These are phyloP conservation scores for Uropetala carovei DNA, from an alignment of 2,888 invertebrate species.

Conservation along the genomic window DNA sequence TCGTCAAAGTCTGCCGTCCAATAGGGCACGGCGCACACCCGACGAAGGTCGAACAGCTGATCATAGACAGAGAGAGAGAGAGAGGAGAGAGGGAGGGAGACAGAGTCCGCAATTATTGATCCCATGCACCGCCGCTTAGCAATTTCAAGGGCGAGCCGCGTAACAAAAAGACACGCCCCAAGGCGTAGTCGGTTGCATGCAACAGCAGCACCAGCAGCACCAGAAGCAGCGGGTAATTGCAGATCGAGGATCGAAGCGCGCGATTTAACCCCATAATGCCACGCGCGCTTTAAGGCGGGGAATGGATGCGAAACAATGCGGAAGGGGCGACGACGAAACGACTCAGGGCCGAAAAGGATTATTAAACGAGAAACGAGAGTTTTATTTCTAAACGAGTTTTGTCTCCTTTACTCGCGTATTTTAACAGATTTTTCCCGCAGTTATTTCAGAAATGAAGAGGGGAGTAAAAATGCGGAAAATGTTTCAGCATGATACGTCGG, in stretches of 20 bases:
- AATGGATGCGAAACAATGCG: background rate
- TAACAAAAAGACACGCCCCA: conserved; percentile 10
- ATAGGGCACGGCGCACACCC: background rate
- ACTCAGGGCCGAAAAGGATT: too few species aligned
- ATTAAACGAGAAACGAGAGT: too few species aligned
- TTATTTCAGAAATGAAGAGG: too few species aligned
- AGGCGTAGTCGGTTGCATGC: background rate
- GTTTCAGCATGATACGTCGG: too few species aligned
- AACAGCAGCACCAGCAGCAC: too few species aligned
- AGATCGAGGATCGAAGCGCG: background rate
- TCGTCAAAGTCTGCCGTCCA: background rate
- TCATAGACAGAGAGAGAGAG: background rate
- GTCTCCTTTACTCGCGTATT: too few species aligned
- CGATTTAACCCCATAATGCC: background rate
- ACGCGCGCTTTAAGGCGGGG: background rate
- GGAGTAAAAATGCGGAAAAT: too few species aligned
- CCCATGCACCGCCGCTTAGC: background rate
- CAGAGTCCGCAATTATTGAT: conserved; percentile 17
- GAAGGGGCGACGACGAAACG: background rate
- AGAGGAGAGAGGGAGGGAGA: background rate
- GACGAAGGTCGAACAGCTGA: conserved; percentile 3
- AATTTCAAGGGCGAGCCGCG: background rate
- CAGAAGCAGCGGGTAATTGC: background rate
- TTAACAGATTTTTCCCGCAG: too few species aligned
- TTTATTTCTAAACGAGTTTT: too few species aligned